A percentile compares a stretch with the other conserved stretches of the same genome.
Conservation (phyloP, 2,797 vertebrate species). For the Prionace glauca region DNA sequence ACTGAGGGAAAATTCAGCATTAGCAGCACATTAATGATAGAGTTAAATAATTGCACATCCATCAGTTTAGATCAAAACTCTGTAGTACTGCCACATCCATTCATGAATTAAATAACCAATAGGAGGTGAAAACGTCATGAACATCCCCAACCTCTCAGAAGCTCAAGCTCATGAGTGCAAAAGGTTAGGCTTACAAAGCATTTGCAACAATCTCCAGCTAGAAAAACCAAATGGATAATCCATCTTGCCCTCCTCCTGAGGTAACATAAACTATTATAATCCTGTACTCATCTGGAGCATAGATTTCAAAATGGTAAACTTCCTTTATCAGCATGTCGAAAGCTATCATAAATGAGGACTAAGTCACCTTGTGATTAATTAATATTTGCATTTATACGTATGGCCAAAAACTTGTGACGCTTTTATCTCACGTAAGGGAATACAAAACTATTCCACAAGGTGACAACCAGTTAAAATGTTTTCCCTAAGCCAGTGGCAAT, state of each 20-base stretch:
- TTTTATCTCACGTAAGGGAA: neutral
- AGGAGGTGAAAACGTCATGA: neutral
- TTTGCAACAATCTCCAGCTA: neutral
- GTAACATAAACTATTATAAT: neutral
- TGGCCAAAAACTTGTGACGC: neutral
- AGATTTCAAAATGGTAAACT: neutral
- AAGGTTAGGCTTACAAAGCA: neutral
- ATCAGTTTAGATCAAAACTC: neutral
- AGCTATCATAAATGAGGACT: neutral
- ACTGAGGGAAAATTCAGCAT: no score
- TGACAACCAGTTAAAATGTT: neutral
- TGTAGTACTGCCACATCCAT: neutral
- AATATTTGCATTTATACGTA: neutral
- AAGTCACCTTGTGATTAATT: conserved; percentile 5
- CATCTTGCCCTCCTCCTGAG: no score
- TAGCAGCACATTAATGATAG: no score
- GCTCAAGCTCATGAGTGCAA: neutral
- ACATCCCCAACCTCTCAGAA: neutral
- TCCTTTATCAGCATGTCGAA: neutral
- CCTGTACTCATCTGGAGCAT: neutral
- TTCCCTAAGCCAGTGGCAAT: neutral
- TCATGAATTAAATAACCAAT: neutral
- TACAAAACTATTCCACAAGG: neutral
- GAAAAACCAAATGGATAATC: no score
- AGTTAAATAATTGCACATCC: neutral